Evolutionary conservation across 2,113 vertebrate species (phyloP).

Genomic region (Paramormyrops kingsleyae): DNA sequence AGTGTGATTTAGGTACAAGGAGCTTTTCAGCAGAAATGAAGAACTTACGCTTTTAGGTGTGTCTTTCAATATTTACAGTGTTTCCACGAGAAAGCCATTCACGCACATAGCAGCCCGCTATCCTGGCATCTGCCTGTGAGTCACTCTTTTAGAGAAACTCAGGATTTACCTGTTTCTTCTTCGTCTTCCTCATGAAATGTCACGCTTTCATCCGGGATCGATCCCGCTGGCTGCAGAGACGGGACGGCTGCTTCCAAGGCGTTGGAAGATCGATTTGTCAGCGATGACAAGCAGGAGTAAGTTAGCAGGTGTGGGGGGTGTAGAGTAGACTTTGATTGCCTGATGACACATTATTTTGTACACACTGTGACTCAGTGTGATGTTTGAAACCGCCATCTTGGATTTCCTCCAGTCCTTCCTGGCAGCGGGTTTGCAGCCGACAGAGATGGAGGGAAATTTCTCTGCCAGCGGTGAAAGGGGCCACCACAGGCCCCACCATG

Average conservation of each 20-base stretch:
- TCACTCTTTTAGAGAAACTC: background rate
- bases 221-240: background rate
- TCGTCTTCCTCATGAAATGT: background rate
- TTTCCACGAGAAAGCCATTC: background rate
- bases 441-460: background rate
- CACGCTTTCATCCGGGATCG: background rate
- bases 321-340: background rate
- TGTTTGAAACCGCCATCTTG: background rate
- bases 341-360: background rate
- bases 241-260: background rate
- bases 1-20: background rate
- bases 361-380: background rate
- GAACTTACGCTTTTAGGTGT: background rate
- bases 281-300: background rate
- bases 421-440: background rate
- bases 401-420: background rate
- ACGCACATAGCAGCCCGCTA: background rate
- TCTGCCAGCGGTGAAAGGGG: background rate
- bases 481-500: background rate
- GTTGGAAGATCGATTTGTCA: background rate
- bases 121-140: background rate
- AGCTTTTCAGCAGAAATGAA: background rate
- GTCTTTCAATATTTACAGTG: background rate
- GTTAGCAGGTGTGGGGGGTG: background rate
- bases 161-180: background rate